phyloP scores from a whole-genome alignment of 2,888 invertebrate genomes.

The Platynereis dumerilii region DNA sequence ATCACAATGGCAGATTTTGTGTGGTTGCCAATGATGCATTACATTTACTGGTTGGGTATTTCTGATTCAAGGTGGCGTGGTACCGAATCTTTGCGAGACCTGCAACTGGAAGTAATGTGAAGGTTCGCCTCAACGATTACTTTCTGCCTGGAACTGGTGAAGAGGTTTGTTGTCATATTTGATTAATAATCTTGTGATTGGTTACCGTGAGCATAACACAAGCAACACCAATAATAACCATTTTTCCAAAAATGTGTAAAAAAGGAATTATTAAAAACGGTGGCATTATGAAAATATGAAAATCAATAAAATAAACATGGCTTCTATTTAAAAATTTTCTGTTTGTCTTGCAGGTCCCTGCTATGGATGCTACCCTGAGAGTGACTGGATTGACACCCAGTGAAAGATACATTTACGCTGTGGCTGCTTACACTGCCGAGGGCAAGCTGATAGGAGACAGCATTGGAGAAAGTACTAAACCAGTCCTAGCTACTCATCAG shows the following conservation, averaged over 20 bases:
- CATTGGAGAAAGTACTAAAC: conserved; percentile 58
- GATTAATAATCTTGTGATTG: no score
- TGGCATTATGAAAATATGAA: no score
- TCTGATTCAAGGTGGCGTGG: conserved; percentile 58
- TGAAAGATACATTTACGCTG: conserved; percentile 60
- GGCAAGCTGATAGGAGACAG: conserved; percentile 61
- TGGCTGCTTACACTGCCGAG: conserved; percentile 60
- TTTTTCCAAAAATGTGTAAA: no score
- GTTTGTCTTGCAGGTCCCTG: conserved; percentile 50
- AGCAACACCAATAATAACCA: background rate
- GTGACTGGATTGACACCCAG: conserved; percentile 54
- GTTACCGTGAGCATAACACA: no score
- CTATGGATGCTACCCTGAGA: conserved; percentile 50
- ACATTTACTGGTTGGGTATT: no score
- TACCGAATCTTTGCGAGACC: conserved; percentile 58
- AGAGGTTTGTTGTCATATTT: conserved; percentile 46
- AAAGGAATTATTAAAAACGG: no score
- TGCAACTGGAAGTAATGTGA: conserved; percentile 56
- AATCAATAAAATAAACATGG: no score
- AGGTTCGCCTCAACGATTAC: conserved; percentile 60
- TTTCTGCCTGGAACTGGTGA: conserved; percentile 58
- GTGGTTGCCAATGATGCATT: no score
- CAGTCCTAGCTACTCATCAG: conserved; percentile 60
- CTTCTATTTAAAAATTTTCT: background rate
- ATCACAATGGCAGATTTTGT: no score